Base-by-base conservation (phyloP, 2,797 vertebrate genomes). In the Fringilla coelebs region DNA sequence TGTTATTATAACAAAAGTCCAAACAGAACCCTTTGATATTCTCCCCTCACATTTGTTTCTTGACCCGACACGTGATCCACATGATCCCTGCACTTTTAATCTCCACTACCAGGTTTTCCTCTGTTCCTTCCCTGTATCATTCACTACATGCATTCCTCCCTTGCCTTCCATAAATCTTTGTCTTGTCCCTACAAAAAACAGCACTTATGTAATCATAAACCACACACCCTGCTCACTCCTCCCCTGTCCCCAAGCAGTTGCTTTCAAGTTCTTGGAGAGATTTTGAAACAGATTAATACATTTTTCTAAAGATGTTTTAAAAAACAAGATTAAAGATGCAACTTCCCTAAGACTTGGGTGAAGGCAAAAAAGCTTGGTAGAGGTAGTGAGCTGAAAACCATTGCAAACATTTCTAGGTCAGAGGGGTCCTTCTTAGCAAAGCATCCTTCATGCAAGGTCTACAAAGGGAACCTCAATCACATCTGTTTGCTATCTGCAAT, bases 91-190 rank as follows among this genome's bases (percentile, higher is more conserved):
- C 66, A 65, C 79, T 95, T 95, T 89, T 97, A 94, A 96, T 97
- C 96, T 92, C 54, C 48, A 6, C 57, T 61, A 61, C 95, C 91
- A 90, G 61, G 49, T 89, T 96, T 95, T 94, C 55, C 89, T 94
- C 88, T 65, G 84, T 74, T 94, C 89, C 84, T 86, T 94, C 93
- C 84, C 76, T 52, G 9, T 94, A 89, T 96, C 92, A 70, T 93
- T 97, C 74, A 21, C 67, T 95, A 96, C 89, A 96, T 8, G 41
- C 62, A 79, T 96, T 96, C 81, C 52, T 95, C 90, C 83, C 72
- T 81, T 21, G 46, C 62, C 16, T 95, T 91, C 73, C 96, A 97
- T 96, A 97, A 97, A 97, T 97, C 97, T 97, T 97, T 90, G 63
- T 91, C 95, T 87, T 66, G 34, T 96, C 92, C 93, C 82, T 72